These are phyloP conservation scores for Megalopta genalis DNA, from an alignment of 1,140 invertebrate species.

Conservation along the genomic window DNA sequence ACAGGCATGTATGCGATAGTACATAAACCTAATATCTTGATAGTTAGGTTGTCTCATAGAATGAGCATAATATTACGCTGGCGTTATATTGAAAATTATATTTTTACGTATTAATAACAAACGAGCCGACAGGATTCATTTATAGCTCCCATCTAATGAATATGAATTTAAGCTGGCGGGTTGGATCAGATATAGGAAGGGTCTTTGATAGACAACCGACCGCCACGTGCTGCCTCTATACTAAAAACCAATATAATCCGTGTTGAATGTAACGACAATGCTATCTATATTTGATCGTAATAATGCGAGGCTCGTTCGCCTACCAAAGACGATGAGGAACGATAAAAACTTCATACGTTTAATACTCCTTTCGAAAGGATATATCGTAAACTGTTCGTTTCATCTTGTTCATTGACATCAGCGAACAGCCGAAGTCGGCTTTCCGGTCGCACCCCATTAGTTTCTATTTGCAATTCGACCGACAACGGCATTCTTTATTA, in stretches of 20 bases:
- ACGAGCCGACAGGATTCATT: not conserved
- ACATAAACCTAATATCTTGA: not conserved
- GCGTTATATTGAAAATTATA: not conserved
- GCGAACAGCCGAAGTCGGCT: not conserved
- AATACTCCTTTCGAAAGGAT: constrained; percentile 25
- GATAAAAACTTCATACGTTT: not conserved
- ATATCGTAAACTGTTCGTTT: constrained; percentile 39
- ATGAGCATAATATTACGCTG: too few relatives aligned
- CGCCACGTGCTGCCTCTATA: constrained; percentile 73
- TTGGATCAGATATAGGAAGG: constrained; percentile 37
- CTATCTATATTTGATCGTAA: constrained; percentile 75
- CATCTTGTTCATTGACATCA: constrained; percentile 33
- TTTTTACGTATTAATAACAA: not conserved
- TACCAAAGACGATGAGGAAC: constrained; percentile 1
- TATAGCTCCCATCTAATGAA: not conserved
- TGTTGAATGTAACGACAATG: constrained; percentile 67
- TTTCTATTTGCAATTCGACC: too few relatives aligned
- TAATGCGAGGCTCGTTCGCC: constrained; percentile 61
- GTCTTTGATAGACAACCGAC: constrained; percentile 35
- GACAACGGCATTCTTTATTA: too few relatives aligned
- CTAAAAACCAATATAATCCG: constrained; percentile 77
- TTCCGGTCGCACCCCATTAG: not conserved
- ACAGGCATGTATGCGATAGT: too few relatives aligned
- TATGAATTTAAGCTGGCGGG: constrained; percentile 30
- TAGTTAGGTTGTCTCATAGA: not conserved